phyloP scores from a whole-genome alignment of 2,888 invertebrate genomes.

The Tuta absoluta region DNA sequence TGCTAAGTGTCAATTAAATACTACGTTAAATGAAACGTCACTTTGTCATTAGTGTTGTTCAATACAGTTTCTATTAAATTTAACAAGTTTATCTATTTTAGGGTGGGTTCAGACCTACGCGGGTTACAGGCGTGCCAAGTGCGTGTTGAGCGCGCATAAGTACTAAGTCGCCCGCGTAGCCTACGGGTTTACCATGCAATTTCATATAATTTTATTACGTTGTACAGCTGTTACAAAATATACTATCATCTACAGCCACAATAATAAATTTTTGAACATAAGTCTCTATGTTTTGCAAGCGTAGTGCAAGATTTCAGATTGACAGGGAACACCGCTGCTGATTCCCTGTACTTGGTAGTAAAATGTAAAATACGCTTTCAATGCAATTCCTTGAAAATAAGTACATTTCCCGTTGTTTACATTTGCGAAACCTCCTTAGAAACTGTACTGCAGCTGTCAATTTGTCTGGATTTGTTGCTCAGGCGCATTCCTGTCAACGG shows the following conservation, averaged over 20 bases:
- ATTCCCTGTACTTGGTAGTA: neutral
- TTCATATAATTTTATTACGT: no score
- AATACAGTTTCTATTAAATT: neutral
- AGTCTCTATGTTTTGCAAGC: no score
- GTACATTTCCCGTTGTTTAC: neutral
- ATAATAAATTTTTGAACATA: no score
- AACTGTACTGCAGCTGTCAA: constrained; percentile 10
- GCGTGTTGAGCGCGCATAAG: no score
- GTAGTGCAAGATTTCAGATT: no score
- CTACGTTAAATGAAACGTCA: neutral
- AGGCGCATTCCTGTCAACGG: constrained; percentile 7
- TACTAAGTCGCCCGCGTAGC: no score
- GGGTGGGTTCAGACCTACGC: no score
- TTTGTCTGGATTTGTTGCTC: constrained; percentile 12
- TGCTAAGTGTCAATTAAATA: constrained; percentile 11
- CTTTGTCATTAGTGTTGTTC: neutral
- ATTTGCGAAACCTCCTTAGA: neutral
- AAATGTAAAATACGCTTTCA: neutral
- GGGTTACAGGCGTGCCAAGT: no score
- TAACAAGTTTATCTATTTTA: no score
- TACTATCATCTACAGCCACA: no score
- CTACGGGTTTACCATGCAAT: no score
- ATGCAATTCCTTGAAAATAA: neutral
- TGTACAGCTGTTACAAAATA: no score
- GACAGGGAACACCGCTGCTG: neutral